Percentiles rank a stretch among this genome's conserved stretches.
Conservation (phyloP, 2,113 vertebrate genomes). For the Scomber japonicus region DNA sequence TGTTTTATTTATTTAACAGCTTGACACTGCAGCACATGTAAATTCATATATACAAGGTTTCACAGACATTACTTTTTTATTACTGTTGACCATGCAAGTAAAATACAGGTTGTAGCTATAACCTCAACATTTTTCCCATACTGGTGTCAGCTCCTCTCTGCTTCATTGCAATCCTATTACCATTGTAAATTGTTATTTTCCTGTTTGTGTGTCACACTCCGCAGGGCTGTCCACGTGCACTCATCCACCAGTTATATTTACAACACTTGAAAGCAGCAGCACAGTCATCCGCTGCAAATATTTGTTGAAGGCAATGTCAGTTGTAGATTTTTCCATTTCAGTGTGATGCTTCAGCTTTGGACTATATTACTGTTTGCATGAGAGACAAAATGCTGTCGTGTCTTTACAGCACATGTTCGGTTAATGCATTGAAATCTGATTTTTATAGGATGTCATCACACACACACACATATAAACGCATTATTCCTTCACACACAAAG, state of each 20-base stretch:
- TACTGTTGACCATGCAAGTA: not conserved
- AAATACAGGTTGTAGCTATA: too few relatives aligned
- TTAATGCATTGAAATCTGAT: not conserved
- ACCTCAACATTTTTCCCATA: not conserved
- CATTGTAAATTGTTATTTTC: not conserved
- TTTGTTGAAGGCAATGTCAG: not conserved
- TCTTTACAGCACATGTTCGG: not conserved
- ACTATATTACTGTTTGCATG: not conserved
- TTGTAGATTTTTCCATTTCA: too few relatives aligned
- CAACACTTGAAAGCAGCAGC: conserved; percentile 2
- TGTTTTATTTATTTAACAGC: too few relatives aligned
- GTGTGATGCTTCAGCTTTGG: too few relatives aligned
- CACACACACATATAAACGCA: not conserved
- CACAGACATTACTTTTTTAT: too few relatives aligned
- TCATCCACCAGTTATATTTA: not conserved
- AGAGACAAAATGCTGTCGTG: not conserved
- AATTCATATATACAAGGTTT: too few relatives aligned
- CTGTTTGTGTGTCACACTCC: not conserved
- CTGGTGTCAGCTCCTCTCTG: not conserved
- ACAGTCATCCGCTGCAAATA: not conserved
- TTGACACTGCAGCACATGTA: too few relatives aligned
- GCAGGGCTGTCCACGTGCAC: not conserved
- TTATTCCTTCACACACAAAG: not conserved
- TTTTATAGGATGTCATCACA: too few relatives aligned
- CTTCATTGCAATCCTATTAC: conserved; percentile 33